phyloP scores from a whole-genome alignment of 2,113 vertebrate genomes.

The Chunga burmeisteri region DNA sequence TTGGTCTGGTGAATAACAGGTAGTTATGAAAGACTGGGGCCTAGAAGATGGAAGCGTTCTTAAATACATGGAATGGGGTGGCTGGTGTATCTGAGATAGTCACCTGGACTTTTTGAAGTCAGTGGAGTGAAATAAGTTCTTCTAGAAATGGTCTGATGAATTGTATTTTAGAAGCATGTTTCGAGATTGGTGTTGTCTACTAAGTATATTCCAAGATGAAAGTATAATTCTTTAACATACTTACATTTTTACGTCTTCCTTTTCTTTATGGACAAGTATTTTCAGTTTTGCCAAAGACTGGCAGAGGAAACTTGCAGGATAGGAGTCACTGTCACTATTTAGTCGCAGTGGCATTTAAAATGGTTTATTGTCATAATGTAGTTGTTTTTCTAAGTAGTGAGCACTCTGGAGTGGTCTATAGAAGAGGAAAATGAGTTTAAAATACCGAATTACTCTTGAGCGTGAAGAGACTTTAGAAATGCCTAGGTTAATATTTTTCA shows the following conservation, averaged over 20 bases:
- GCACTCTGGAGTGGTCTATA: background rate
- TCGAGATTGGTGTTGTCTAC: background rate
- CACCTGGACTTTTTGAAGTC: background rate
- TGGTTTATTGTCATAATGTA: background rate
- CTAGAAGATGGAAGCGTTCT: background rate
- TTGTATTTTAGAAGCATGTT: background rate
- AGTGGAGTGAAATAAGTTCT: background rate
- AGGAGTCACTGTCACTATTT: background rate
- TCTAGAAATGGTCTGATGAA: background rate
- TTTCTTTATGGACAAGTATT: background rate
- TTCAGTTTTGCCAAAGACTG: background rate
- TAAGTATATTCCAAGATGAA: background rate
- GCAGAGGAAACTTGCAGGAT: background rate
- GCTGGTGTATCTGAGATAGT: background rate
- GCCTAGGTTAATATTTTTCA: background rate
- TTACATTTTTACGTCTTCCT: background rate
- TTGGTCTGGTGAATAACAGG: background rate
- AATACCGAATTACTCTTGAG: background rate
- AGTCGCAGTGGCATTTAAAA: background rate
- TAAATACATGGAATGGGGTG: background rate
- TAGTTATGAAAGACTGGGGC: background rate
- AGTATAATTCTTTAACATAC: background rate
- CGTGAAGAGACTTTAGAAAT: background rate
- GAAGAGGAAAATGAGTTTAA: background rate
- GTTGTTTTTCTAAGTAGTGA: background rate